phyloP scores from a whole-genome alignment of 2,797 vertebrate species.

The Tapera naevia region DNA sequence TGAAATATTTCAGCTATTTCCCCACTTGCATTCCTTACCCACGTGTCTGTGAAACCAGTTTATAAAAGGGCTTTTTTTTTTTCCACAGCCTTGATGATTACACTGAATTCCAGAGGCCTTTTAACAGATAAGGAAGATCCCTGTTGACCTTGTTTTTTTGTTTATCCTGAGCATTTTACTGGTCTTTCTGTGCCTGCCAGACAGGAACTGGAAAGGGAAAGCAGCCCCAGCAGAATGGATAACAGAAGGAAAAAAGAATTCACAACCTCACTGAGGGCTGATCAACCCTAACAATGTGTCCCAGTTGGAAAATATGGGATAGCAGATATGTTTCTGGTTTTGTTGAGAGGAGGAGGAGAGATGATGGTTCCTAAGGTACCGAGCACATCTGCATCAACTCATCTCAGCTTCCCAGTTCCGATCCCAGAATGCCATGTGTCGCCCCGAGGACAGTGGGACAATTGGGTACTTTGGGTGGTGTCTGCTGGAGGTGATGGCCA shows the following conservation, averaged over 20 bases:
- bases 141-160: not conserved
- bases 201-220: not conserved
- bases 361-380: not conserved
- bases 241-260: not conserved
- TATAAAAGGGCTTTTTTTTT: not conserved
- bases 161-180: not conserved
- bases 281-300: not conserved
- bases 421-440: fast-evolving
- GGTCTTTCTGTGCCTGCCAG: not conserved
- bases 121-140: slow-evolving; percentile 10
- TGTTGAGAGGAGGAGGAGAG: not conserved
- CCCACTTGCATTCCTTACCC: slow-evolving; percentile 52
- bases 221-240: not conserved
- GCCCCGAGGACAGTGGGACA: fast-evolving
- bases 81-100: not conserved
- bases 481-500: not conserved
- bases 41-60: not conserved
- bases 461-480: not conserved
- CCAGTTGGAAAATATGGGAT: not conserved
- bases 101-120: slow-evolving; percentile 1
- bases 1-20: slow-evolving; percentile 66
- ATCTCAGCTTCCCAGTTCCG: not conserved
- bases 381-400: not conserved
- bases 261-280: fast-evolving
- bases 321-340: not conserved